Conservation (phyloP, 2,888 invertebrate species). For the Patella pellucida region DNA sequence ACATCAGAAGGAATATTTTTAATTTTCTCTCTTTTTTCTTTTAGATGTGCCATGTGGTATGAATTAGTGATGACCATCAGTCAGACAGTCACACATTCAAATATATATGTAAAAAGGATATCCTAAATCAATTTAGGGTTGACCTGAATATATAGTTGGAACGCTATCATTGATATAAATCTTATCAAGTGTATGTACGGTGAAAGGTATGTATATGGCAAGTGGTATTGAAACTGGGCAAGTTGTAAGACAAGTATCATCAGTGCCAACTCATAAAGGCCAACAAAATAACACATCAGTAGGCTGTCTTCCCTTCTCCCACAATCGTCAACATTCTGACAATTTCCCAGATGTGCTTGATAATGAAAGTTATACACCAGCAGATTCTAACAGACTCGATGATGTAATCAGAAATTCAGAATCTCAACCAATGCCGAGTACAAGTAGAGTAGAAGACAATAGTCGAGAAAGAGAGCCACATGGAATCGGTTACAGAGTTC, state of each 20-base stretch:
- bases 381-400: constrained; percentile 26
- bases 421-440: neutral
- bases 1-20: too few species aligned
- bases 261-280: constrained; percentile 13
- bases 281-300: constrained; percentile 3
- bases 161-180: too few species aligned
- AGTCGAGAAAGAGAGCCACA: constrained; percentile 21
- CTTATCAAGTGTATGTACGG: neutral
- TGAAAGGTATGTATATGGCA: constrained; percentile 15
- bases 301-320: constrained; percentile 21
- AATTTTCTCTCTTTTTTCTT: too few species aligned
- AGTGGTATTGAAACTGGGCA: constrained; percentile 13
- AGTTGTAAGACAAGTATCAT: constrained; percentile 15
- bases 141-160: too few species aligned
- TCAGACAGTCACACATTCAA: too few species aligned
- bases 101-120: too few species aligned
- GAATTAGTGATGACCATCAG: too few species aligned
- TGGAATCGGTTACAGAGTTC: neutral
- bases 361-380: constrained; percentile 27
- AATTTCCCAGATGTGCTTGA: constrained; percentile 31
- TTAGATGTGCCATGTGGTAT: too few species aligned
- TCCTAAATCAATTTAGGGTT: too few species aligned
- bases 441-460: neutral
- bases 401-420: constrained; percentile 16
- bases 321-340: constrained; percentile 21